Percentiles rank a stretch among this genome's conserved stretches.
Evolutionary conservation across 2,888 invertebrate species (phyloP).

Genomic region (Yponomeuta cagnagella): DNA sequence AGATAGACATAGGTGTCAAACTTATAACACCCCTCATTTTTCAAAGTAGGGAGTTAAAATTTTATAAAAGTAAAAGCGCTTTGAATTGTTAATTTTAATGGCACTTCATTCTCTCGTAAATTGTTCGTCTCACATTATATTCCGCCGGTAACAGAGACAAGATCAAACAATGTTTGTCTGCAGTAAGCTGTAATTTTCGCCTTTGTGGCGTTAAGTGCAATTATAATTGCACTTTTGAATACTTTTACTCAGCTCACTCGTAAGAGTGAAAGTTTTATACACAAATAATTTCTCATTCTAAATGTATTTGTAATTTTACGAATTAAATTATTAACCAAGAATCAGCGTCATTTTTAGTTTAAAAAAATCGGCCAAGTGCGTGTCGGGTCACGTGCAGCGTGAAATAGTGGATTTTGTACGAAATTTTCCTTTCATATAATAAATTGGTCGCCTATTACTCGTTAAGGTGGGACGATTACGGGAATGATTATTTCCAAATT

Average conservation of each 20-base stretch:
- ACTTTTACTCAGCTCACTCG: background rate
- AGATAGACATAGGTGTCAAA: no score
- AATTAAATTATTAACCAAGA: no score
- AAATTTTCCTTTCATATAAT: no score
- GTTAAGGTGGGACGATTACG: no score
- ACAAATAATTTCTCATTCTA: background rate
- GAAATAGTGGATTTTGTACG: no score
- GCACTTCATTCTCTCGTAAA: background rate
- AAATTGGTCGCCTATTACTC: no score
- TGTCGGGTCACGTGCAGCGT: no score
- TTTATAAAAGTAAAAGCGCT: background rate
- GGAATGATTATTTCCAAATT: no score
- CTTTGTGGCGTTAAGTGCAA: background rate
- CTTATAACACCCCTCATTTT: no score
- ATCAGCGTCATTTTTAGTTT: no score
- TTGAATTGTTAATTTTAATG: background rate
- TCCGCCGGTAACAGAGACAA: background rate
- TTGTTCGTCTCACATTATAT: background rate
- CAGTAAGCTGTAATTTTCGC: background rate
- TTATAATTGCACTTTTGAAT: conserved; percentile 2
- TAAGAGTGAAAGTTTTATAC: background rate
- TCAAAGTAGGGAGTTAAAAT: background rate
- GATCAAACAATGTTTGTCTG: background rate
- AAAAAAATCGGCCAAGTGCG: no score
- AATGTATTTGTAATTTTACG: no score